Base-by-base conservation (phyloP, 2,113 vertebrate genomes). In the Zootoca vivipara region DNA sequence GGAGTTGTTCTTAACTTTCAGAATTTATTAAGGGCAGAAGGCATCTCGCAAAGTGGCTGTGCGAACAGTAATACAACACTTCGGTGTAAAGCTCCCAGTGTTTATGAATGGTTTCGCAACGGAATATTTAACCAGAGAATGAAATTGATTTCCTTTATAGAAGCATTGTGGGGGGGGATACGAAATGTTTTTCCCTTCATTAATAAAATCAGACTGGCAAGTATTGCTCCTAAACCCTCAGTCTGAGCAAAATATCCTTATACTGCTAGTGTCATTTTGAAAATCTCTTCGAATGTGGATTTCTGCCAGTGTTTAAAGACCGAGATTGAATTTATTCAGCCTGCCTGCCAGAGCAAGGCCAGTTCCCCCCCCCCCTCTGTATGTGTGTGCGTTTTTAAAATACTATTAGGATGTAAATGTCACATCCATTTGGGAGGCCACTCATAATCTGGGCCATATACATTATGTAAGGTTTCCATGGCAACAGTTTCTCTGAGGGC, bases 381-480 rank as follows among this genome's bases (percentile, higher is more conserved):
- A 1, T n/a, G 52, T 56, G 4, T 4, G 56, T 35, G 24, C 62
- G 28, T 24, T 1, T 24, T 30, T n/a, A 12, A 42, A 28, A 20
- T 82, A 56, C 78, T 83, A 91, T 86, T 78, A 90, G 84, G 91
- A 86, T 90, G 87, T 90, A 89, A 87, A 90, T 46, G 52, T 83
- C 92, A 90, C 80, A 82, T 94, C 89, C 85, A 91, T 91, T 90
- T 78, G 0, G n/a, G 88, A 85, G 85, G 92, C 64, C 70, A 62
- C 56, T 64, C 46, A 42, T 84, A 94, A 95, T 95, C 89, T 94
- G 93, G 94, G 95, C 91, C 95, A 93, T 93, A 93, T 95, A 93
- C 79, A 90, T 89, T 84, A 91, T 64, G 92, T 94, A 90, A 92
- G 87, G 93, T 96, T 94, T 89, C 95, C 95, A 95, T 93, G 94